These are phyloP conservation scores for Heterodera carotae DNA, from an alignment of 1,140 invertebrate genomes.

Conservation along the genomic window DNA sequence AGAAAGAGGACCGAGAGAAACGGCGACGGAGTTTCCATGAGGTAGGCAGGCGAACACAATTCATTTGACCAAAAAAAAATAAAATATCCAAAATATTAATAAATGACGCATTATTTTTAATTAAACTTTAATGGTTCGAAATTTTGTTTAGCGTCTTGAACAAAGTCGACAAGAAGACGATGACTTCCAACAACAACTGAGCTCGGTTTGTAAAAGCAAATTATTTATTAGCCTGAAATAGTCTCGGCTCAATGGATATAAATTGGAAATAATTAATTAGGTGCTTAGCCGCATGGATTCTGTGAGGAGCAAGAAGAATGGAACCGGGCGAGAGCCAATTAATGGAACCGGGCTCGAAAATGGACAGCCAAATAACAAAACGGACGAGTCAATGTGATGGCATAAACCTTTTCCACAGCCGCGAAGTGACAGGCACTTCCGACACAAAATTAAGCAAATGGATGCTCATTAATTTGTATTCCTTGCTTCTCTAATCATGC, in stretches of 20 bases:
- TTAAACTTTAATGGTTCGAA: not conserved
- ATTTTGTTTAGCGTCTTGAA: conserved; percentile 47
- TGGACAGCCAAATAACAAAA: not conserved
- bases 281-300: not conserved
- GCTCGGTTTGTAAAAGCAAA: conserved; percentile 9
- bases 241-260: no score
- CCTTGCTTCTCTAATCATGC: not conserved
- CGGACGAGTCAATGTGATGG: no score
- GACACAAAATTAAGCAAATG: no score
- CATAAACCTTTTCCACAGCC: no score
- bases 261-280: not conserved
- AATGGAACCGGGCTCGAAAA: not conserved
- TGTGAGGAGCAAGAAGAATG: not conserved
- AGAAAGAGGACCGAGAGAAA: conserved; percentile 54
- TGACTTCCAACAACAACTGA: conserved; percentile 53
- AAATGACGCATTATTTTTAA: not conserved
- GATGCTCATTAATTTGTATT: no score
- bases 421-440: no score
- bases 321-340: no score
- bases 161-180: conserved; percentile 48
- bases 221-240: no score
- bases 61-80: no score
- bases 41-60: conserved; percentile 16
- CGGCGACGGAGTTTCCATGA: conserved; percentile 56
- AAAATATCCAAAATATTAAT: no score